A percentile compares a stretch with the other conserved stretches of the same genome.
These are phyloP conservation scores for Eurosta solidaginis DNA, from an alignment of 1,140 invertebrate species.

Conservation along the genomic window DNA sequence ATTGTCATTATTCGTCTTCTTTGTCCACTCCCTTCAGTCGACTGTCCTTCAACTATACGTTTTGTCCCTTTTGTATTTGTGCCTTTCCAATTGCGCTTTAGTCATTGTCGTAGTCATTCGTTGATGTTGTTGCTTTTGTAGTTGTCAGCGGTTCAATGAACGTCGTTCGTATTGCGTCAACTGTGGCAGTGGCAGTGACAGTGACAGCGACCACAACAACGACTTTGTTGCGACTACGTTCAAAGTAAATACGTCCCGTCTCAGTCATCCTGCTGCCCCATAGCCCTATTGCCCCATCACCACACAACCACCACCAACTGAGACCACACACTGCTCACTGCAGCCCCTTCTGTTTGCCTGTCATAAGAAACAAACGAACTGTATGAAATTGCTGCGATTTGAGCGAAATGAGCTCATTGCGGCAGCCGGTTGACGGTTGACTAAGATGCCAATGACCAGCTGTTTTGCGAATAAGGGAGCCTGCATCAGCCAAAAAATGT, in stretches of 20 bases:
- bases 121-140: constrained; percentile 8
- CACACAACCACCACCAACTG: background rate
- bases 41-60: background rate
- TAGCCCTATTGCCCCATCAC: constrained; percentile 6
- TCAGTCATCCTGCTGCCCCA: constrained; percentile 10
- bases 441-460: constrained; percentile 22
- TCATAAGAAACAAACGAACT: constrained; percentile 15
- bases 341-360: background rate
- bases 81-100: background rate
- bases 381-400: constrained; percentile 16
- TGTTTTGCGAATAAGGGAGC: background rate
- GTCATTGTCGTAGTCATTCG: constrained; percentile 2
- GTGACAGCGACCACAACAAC: background rate
- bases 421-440: background rate
- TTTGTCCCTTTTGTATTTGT: background rate
- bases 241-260: background rate
- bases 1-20: constrained; percentile 28
- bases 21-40: constrained; percentile 2
- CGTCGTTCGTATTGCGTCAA: constrained; percentile 7
- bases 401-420: constrained; percentile 15
- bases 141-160: constrained; percentile 21
- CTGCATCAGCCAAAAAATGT: constrained; percentile 26
- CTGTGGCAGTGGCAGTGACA: background rate
- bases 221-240: background rate
- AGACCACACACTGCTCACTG: background rate